Evolutionary conservation across 2,797 vertebrate genomes (phyloP).

Genomic region (Pseudomugil gertrudae): DNA sequence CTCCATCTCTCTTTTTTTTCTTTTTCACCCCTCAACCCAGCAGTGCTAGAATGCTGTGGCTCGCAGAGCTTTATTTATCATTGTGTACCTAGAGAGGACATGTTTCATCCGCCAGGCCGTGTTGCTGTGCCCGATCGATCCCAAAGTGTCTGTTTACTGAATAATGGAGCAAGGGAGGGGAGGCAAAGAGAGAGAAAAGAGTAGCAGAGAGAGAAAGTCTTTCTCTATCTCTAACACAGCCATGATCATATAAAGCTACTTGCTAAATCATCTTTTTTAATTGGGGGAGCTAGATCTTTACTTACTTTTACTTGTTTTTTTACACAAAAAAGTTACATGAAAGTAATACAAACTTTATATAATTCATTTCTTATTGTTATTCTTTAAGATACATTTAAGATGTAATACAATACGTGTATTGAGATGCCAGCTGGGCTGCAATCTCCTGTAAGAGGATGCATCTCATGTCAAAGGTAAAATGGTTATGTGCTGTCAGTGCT

Average conservation of each 20-base stretch:
- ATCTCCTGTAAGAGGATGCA: slow-evolving; percentile 25
- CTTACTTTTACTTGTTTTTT: slow-evolving; percentile 17
- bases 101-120: slow-evolving; percentile 82
- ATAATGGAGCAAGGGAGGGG: slow-evolving; percentile 70
- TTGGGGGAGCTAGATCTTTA: slow-evolving; percentile 21
- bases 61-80: slow-evolving; percentile 83
- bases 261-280: slow-evolving; percentile 43
- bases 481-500: slow-evolving; percentile 24
- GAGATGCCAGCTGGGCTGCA: slow-evolving; percentile 9
- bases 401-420: not conserved
- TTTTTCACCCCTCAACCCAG: slow-evolving; percentile 57
- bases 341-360: not conserved
- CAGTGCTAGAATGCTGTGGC: slow-evolving; percentile 65
- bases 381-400: not conserved
- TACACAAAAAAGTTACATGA: not conserved
- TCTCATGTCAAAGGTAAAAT: slow-evolving; percentile 47
- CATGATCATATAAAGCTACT: slow-evolving; percentile 38
- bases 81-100: slow-evolving; percentile 84
- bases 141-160: slow-evolving; percentile 81
- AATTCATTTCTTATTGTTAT: slow-evolving; percentile 1
- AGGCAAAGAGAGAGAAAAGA: slow-evolving; percentile 31
- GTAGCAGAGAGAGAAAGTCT: slow-evolving; percentile 32
- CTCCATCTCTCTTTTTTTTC: slow-evolving; percentile 35
- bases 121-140: slow-evolving; percentile 82
- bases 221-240: slow-evolving; percentile 38